These are phyloP conservation scores for Nomada ruficornis DNA, from an alignment of 2,888 invertebrate genomes.

Conservation along the genomic window DNA sequence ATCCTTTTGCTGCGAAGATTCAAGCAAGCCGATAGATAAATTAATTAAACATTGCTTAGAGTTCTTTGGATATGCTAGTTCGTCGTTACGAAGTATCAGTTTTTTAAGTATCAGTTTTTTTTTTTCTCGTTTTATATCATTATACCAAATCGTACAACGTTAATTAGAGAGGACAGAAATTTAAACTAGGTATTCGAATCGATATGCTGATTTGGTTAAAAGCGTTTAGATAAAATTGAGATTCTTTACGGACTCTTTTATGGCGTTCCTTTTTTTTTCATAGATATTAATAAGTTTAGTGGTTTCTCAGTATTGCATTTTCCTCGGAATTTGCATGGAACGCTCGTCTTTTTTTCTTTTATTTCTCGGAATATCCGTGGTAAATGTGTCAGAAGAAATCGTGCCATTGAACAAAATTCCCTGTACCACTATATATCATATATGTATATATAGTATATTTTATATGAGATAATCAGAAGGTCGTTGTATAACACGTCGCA, in stretches of 20 bases:
- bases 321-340: neutral
- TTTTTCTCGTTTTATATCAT: too few relatives aligned
- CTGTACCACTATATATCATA: neutral
- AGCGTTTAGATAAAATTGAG: neutral
- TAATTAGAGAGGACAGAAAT: too few relatives aligned
- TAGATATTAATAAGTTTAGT: neutral
- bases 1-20: neutral
- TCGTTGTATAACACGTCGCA: neutral
- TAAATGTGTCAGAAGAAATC: neutral
- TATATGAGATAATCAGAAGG: conserved; percentile 2
- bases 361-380: neutral
- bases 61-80: neutral
- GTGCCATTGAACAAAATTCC: neutral
- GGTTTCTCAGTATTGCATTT: neutral
- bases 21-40: neutral
- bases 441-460: neutral
- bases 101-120: too few relatives aligned
- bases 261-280: neutral
- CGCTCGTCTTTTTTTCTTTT: neutral
- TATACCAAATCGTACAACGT: too few relatives aligned
- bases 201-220: neutral
- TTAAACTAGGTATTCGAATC: too few relatives aligned
- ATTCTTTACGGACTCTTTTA: neutral
- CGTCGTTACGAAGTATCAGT: too few relatives aligned
- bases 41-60: conserved; percentile 7